Conservation (phyloP, 2,888 invertebrate species). For the Syrphus vitripennis region DNA sequence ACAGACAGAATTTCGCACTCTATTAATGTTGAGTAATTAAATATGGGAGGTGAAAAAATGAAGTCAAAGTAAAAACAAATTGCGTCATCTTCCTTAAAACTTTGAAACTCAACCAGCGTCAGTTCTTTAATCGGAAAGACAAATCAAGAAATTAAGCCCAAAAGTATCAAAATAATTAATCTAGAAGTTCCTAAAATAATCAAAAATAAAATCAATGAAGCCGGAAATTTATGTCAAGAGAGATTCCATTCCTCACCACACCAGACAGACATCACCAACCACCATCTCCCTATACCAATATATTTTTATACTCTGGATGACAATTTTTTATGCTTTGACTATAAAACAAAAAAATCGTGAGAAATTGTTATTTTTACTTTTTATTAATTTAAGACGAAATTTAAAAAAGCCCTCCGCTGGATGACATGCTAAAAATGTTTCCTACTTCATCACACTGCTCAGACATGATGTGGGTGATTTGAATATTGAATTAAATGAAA, state of each 20-base stretch:
- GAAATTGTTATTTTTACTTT: constrained; percentile 25
- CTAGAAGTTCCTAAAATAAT: too few species aligned
- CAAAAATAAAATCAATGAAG: background rate
- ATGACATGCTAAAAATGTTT: constrained; percentile 8
- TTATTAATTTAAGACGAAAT: constrained; percentile 20
- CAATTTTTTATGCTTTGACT: background rate
- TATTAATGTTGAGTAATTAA: too few species aligned
- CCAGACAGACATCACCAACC: background rate
- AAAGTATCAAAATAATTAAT: too few species aligned
- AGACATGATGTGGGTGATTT: constrained; percentile 68
- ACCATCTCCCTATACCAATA: background rate
- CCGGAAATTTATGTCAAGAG: constrained; percentile 21
- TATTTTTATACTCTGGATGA: background rate
- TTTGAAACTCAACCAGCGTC: too few species aligned
- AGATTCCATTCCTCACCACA: too few species aligned
- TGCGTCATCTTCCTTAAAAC: too few species aligned
- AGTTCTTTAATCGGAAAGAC: too few species aligned
- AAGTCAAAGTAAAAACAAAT: too few species aligned
- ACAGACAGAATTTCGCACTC: too few species aligned
- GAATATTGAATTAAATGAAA: constrained; percentile 56
- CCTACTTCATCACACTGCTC: background rate
- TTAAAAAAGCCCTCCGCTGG: constrained; percentile 18
- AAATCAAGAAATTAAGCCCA: too few species aligned
- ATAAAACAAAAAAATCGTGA: constrained; percentile 49
- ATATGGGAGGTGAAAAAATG: too few species aligned